These are phyloP conservation scores for Sebastes itinus DNA, from an alignment of 2,797 vertebrate genomes.

Conservation along the genomic window DNA sequence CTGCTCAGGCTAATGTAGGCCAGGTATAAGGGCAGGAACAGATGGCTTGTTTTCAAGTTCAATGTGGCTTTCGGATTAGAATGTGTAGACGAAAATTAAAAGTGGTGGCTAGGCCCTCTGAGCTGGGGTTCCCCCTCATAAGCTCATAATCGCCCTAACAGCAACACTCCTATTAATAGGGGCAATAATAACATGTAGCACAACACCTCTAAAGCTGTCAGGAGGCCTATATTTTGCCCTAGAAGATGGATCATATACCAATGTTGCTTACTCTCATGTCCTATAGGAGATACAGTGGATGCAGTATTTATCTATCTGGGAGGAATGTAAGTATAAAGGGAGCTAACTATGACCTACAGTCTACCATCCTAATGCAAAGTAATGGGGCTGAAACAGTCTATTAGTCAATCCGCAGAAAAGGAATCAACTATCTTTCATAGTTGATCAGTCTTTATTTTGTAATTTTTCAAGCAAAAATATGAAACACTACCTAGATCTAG, in stretches of 20 bases:
- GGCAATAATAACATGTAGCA: constrained; percentile 39
- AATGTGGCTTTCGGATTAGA: constrained; percentile 67
- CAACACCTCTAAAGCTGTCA: constrained; percentile 11
- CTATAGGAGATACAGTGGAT: neutral
- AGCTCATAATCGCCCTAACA: constrained; percentile 59
- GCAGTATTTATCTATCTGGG: neutral
- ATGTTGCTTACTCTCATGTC: neutral
- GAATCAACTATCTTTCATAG: neutral
- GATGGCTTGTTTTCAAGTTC: constrained; percentile 76
- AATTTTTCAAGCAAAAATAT: neutral
- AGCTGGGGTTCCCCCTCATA: constrained; percentile 47
- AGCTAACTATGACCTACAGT: neutral
- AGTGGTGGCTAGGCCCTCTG: constrained; percentile 61
- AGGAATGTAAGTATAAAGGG: neutral
- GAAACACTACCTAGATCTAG: neutral
- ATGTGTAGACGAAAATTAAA: constrained; percentile 74
- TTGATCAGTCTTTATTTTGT: neutral
- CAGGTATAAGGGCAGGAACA: constrained; percentile 62
- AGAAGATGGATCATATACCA: neutral
- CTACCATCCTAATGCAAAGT: neutral
- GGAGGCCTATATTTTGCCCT: neutral
- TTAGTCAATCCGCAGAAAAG: neutral
- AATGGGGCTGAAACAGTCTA: neutral
- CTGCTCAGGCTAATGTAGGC: constrained; percentile 62
- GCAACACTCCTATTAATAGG: constrained; percentile 42